A percentile compares a stretch with the other conserved stretches of the same genome.
phyloP scores from a whole-genome alignment of 1,140 invertebrate genomes.

The Paraescarpia echinospica region DNA sequence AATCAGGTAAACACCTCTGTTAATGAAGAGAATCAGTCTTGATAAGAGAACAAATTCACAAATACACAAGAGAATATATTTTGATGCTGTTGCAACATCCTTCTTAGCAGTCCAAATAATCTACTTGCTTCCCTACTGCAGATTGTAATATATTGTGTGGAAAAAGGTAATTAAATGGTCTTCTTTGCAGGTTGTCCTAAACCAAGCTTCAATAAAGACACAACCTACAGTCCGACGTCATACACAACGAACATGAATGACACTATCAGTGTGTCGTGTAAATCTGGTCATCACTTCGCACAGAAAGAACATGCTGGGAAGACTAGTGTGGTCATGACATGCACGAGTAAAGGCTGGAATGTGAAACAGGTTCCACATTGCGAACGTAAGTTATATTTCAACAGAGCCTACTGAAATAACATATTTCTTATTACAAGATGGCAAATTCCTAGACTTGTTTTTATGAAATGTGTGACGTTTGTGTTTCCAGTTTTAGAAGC shows the following conservation, averaged over 20 bases:
- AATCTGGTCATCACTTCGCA: not conserved
- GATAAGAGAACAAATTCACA: too few species aligned
- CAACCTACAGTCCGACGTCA: not conserved
- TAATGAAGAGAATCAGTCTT: too few species aligned
- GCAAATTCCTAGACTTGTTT: not conserved
- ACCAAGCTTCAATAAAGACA: not conserved
- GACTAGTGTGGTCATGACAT: not conserved
- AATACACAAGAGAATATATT: too few species aligned
- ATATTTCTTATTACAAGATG: too few species aligned
- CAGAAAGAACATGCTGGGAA: not conserved
- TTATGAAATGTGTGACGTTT: not conserved
- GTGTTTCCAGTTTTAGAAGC: too few species aligned
- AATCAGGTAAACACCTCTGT: too few species aligned
- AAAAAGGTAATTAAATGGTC: not conserved
- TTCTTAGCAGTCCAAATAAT: not conserved
- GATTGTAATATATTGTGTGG: not conserved
- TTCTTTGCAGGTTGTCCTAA: not conserved
- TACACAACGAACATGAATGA: not conserved
- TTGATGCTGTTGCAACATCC: too few species aligned
- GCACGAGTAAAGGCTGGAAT: not conserved
- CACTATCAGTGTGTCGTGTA: not conserved
- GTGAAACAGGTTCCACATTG: conserved; percentile 8
- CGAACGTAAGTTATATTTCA: conserved; percentile 4
- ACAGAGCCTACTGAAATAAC: not conserved
- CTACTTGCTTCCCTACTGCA: not conserved